Evolutionary conservation across 2,888 invertebrate species (phyloP).

Genomic region (Gortyna flavago): DNA sequence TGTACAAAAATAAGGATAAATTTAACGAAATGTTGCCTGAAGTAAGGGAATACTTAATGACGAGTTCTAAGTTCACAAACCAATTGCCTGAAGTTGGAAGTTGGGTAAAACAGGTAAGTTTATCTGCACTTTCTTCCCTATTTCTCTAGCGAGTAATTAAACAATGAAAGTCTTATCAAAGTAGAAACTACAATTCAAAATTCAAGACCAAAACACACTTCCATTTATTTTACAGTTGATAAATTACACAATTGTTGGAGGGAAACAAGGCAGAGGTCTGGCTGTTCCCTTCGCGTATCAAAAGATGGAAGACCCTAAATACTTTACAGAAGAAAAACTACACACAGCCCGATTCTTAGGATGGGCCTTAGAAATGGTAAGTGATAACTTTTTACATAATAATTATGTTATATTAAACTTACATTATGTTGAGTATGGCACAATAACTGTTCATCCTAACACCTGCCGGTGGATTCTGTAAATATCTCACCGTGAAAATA

Average conservation of each 20-base stretch:
- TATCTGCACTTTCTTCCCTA: not conserved
- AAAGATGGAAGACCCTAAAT: slow-evolving; percentile 47
- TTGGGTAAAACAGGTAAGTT: slow-evolving; percentile 42
- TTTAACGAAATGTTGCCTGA: slow-evolving; percentile 35
- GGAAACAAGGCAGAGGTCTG: slow-evolving; percentile 20
- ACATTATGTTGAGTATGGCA: not conserved
- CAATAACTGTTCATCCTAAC: not conserved
- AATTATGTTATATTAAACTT: too few species aligned
- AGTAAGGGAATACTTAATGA: slow-evolving; percentile 31
- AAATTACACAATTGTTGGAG: slow-evolving; percentile 25
- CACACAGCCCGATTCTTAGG: slow-evolving; percentile 49
- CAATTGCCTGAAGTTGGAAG: slow-evolving; percentile 37
- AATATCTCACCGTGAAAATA: too few species aligned
- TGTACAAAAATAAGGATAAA: slow-evolving; percentile 13
- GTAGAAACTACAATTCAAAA: not conserved
- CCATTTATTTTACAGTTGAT: slow-evolving; percentile 39
- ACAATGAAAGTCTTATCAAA: not conserved
- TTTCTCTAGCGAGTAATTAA: not conserved
- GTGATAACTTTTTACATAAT: not conserved
- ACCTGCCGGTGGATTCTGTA: too few species aligned
- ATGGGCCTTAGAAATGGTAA: slow-evolving; percentile 49
- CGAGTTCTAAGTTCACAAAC: slow-evolving; percentile 37
- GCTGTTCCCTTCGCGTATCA: slow-evolving; percentile 39
- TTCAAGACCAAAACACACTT: not conserved
- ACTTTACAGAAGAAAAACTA: slow-evolving; percentile 36